These are phyloP conservation scores for Drosophila rufa DNA, from an alignment of 1,140 invertebrate species.

Conservation along the genomic window DNA sequence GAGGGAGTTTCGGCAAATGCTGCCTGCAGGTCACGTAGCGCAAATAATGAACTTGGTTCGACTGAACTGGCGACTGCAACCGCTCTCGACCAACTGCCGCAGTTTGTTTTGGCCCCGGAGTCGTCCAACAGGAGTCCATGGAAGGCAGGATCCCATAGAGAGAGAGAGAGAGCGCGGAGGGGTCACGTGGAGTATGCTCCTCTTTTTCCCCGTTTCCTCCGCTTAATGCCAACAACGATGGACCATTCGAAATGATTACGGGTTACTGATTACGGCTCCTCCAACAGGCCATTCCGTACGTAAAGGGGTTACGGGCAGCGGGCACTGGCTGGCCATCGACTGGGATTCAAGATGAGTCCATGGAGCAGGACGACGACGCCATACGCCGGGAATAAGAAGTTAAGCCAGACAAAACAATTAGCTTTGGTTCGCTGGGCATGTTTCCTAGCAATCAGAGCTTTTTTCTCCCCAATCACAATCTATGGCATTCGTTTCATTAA, in stretches of 20 bases:
- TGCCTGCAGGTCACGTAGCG: slow-evolving; percentile 70
- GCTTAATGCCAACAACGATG: slow-evolving; percentile 49
- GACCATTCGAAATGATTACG: slow-evolving; percentile 59
- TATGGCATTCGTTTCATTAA: slow-evolving; percentile 19
- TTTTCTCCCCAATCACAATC: slow-evolving; percentile 18
- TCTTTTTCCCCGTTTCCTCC: not conserved
- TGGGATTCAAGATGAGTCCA: slow-evolving; percentile 13
- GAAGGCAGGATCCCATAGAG: slow-evolving; percentile 3
- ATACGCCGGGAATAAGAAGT: slow-evolving; percentile 22
- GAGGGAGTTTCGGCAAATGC: slow-evolving; percentile 41
- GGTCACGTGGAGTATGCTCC: not conserved
- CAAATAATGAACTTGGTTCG: slow-evolving; percentile 72
- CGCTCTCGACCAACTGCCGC: slow-evolving; percentile 30
- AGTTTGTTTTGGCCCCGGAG: slow-evolving; percentile 45
- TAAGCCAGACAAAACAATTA: slow-evolving; percentile 49
- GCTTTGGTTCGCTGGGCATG: slow-evolving; percentile 34
- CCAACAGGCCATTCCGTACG: not conserved
- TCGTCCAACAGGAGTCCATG: slow-evolving; percentile 2
- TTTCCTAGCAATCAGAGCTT: slow-evolving; percentile 20
- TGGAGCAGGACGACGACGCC: slow-evolving; percentile 7
- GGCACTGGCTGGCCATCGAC: slow-evolving; percentile 15
- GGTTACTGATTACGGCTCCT: slow-evolving; percentile 59
- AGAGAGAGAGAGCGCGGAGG: not conserved
- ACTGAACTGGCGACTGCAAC: slow-evolving; percentile 32
- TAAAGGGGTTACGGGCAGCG: slow-evolving; percentile 9